Evolutionary conservation across 1,140 invertebrate species (phyloP).

Genomic region (Adelges cooleyi): DNA sequence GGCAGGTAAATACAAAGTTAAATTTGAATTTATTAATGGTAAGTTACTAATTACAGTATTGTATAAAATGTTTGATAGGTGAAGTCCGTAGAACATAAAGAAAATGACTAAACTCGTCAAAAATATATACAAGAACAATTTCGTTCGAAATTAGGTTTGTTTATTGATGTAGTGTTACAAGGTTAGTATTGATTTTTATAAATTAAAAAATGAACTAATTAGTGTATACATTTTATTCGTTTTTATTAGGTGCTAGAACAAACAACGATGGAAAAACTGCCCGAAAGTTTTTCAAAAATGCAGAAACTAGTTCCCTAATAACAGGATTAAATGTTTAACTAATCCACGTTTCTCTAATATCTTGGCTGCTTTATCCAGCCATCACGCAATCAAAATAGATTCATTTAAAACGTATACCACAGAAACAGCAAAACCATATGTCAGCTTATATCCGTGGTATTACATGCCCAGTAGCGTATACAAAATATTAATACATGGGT

Average conservation of each 20-base stretch:
- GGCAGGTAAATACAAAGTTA: not conserved
- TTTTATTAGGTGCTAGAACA: not conserved
- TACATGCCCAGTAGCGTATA: not conserved
- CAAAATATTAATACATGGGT: not conserved
- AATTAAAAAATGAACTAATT: not conserved
- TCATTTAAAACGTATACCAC: not conserved
- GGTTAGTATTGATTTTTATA: not conserved
- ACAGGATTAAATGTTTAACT: not conserved
- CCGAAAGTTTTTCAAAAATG: not conserved
- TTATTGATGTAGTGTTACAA: not conserved
- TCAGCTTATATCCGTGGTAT: not conserved
- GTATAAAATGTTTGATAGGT: not conserved
- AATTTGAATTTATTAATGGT: too few species aligned
- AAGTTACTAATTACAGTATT: not conserved
- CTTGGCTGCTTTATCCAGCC: not conserved
- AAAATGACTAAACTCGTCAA: not conserved
- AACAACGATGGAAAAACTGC: not conserved
- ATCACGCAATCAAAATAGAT: not conserved
- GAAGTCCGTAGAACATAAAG: not conserved
- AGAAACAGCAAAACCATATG: not conserved
- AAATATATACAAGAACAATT: not conserved
- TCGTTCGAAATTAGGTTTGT: not conserved
- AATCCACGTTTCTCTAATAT: not conserved
- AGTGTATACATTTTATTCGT: not conserved
- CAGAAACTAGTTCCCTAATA: not conserved